Percentiles rank a stretch among this genome's conserved stretches.
Conservation (phyloP, 30 jellyfish, hydroid and myxozoan species). For the Morbakka virulenta region DNA sequence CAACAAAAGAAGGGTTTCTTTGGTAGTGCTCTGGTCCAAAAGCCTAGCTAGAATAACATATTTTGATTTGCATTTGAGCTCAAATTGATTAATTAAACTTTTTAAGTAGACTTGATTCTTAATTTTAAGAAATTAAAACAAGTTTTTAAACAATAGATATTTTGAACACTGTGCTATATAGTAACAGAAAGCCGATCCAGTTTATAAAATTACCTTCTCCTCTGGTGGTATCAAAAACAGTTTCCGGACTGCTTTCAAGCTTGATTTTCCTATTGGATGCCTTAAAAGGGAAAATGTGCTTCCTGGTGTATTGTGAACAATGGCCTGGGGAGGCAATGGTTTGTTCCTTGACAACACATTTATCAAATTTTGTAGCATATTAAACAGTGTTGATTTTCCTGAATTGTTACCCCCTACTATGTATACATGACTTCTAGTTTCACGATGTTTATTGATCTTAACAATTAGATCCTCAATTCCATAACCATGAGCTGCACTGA, state of each 20-base stretch:
- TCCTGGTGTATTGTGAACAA: conserved; percentile 72
- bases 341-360: conserved; percentile 47
- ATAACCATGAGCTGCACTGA: conserved; percentile 78
- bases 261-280: conserved; percentile 60
- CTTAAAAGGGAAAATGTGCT: conserved; percentile 66
- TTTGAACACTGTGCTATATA: background rate
- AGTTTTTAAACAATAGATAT: background rate
- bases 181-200: too few relatives aligned
- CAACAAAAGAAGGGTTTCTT: too few relatives aligned
- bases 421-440: conserved; percentile 60
- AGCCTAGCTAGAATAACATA: too few relatives aligned
- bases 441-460: conserved; percentile 69
- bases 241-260: conserved; percentile 53
- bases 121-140: too few relatives aligned
- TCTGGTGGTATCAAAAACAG: conserved; percentile 34
- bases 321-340: conserved; percentile 77
- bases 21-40: too few relatives aligned
- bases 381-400: conserved; percentile 79
- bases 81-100: too few relatives aligned
- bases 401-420: conserved; percentile 78
- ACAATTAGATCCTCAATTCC: conserved; percentile 67
- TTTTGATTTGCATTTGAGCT: too few relatives aligned
- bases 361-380: conserved; percentile 61
- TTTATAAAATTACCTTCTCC: conserved; percentile 25
- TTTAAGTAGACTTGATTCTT: too few relatives aligned